Evolutionary conservation across 2,888 invertebrate species (phyloP).

Genomic region (Neria commutata): DNA sequence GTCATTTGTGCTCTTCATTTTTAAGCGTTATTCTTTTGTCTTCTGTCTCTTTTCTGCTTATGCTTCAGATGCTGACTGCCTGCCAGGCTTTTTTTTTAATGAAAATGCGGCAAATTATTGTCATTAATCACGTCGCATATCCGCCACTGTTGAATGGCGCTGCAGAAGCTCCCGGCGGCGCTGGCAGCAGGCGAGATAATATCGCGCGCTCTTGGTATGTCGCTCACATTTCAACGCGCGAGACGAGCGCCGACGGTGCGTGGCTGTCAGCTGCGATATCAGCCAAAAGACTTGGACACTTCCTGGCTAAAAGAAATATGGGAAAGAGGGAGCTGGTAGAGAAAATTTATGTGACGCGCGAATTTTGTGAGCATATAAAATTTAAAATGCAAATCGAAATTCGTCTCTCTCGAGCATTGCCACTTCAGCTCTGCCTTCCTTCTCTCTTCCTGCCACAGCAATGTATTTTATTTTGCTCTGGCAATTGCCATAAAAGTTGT

Average conservation of each 20-base stretch:
- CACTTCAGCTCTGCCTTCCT: no score
- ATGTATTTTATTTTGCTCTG: no score
- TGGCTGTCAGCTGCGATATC: no score
- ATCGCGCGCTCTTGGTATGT: background rate
- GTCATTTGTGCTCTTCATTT: constrained; percentile 2
- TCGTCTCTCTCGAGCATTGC: no score
- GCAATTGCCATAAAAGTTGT: no score
- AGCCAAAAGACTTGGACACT: no score
- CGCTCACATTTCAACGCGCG: background rate
- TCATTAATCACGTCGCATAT: constrained; percentile 27
- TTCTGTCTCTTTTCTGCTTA: background rate
- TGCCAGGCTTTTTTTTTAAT: background rate
- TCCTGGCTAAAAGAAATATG: no score
- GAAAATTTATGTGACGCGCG: no score
- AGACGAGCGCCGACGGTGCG: constrained; percentile 13
- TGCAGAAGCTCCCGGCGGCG: background rate
- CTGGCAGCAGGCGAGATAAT: background rate
- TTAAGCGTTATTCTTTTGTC: background rate
- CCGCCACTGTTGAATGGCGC: background rate
- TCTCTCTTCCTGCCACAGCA: no score
- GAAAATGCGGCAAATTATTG: constrained; percentile 22
- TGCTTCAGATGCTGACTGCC: background rate
- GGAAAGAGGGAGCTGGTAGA: no score
- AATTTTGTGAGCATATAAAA: no score
- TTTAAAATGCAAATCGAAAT: no score